Percentiles rank a stretch among this genome's conserved stretches.
Conservation (phyloP, 2,113 vertebrate species). For the Sylvilagus bachmani region DNA sequence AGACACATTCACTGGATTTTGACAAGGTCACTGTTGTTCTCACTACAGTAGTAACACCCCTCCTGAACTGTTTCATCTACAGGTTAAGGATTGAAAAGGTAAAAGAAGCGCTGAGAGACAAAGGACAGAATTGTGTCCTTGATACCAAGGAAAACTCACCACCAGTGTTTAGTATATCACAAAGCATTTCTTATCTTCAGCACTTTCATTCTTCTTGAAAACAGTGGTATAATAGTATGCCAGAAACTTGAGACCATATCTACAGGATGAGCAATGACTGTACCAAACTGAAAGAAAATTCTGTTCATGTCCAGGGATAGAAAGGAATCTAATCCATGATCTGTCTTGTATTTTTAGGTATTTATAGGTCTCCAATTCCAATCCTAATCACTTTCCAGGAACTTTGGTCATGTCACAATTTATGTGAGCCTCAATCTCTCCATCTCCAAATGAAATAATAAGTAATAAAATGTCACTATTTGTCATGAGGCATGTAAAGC, state of each 20-base stretch:
- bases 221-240: neutral
- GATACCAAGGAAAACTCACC: neutral
- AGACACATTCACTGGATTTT: constrained; percentile 59
- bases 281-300: neutral
- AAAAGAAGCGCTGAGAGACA: constrained; percentile 46
- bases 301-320: neutral
- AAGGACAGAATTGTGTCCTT: neutral
- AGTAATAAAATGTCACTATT: neutral
- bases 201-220: neutral
- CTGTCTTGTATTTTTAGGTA: neutral
- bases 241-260: neutral
- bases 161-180: neutral
- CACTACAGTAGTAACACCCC: constrained; percentile 61
- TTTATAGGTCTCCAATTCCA: neutral
- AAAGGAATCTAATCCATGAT: neutral
- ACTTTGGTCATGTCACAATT: neutral
- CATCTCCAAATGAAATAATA: neutral
- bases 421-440: neutral
- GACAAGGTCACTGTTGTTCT: constrained; percentile 63
- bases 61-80: constrained; percentile 72
- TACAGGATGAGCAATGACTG: neutral
- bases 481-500: neutral
- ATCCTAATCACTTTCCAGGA: neutral
- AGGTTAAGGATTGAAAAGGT: constrained; percentile 69
- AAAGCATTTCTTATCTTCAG: neutral